Percentiles rank a stretch among this genome's conserved stretches.
Conservation (phyloP, 2,888 invertebrate genomes). For the Unio delphinus region DNA sequence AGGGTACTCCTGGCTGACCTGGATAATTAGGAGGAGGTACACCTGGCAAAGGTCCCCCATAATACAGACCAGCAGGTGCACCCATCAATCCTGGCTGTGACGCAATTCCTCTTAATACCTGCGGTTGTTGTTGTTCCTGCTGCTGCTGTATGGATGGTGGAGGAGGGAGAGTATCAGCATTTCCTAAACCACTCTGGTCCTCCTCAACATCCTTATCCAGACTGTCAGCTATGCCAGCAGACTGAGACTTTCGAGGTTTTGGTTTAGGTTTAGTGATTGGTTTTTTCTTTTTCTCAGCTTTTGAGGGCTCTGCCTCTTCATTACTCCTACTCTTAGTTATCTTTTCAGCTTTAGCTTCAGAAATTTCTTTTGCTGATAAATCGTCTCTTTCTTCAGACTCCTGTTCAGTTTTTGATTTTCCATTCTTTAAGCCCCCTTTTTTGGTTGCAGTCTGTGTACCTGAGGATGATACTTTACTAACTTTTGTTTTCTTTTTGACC, state of each 20-base stretch:
- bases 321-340: constrained; percentile 4
- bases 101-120: too few relatives aligned
- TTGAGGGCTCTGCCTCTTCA: constrained; percentile 11
- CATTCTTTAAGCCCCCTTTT: constrained; percentile 1
- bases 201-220: constrained; percentile 6
- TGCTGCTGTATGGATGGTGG: neutral
- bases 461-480: constrained; percentile 45
- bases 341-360: neutral
- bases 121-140: too few relatives aligned
- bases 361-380: constrained; percentile 1
- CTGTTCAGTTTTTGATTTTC: constrained; percentile 10
- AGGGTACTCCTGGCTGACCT: constrained; percentile 7
- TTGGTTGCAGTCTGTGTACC: constrained; percentile 44
- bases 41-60: neutral
- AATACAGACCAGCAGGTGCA: neutral
- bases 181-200: neutral
- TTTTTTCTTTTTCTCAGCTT: constrained; percentile 14
- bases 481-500: constrained; percentile 38
- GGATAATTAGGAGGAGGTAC: constrained; percentile 9
- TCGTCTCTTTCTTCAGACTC: constrained; percentile 17
- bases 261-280: constrained; percentile 46
- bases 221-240: constrained; percentile 17
- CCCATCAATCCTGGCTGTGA: too few relatives aligned
- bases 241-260: constrained; percentile 44
- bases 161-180: neutral